These are phyloP conservation scores for Acrocephalus arundinaceus DNA, from an alignment of 2,113 vertebrate species.

Conservation along the genomic window DNA sequence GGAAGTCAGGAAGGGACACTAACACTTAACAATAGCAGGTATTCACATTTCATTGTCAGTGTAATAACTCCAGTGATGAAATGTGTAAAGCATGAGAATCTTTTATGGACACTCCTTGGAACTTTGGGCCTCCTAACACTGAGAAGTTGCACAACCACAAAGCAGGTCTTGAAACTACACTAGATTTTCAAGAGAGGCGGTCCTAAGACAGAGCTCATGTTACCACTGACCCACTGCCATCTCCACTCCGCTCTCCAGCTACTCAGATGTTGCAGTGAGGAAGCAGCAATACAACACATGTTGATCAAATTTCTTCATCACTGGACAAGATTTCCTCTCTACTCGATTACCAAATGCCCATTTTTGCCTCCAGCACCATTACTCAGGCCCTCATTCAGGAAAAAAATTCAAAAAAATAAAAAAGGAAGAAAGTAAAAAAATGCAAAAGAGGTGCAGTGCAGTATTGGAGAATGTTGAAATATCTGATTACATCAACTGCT, in stretches of 20 bases:
- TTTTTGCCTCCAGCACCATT: not conserved
- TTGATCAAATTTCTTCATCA: not conserved
- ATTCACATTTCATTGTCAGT: not conserved
- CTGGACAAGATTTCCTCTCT: not conserved
- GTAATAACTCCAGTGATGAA: not conserved
- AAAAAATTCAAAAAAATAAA: not conserved
- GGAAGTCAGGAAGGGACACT: not conserved
- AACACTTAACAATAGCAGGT: not conserved
- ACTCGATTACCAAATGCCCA: not conserved
- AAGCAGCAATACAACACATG: not conserved
- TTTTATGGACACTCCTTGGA: not conserved
- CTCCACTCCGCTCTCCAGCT: rapidly evolving
- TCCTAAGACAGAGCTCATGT: not conserved
- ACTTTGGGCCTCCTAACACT: not conserved
- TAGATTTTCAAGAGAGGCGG: not conserved
- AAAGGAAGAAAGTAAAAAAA: not conserved
- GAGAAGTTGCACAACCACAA: not conserved
- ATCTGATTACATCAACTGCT: not conserved
- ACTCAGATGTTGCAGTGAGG: not conserved
- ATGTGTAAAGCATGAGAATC: not conserved
- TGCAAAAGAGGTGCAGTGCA: not conserved
- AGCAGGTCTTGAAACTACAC: not conserved
- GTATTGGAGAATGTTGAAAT: not conserved
- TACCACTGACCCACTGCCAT: not conserved
- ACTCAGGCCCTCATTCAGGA: not conserved